These are phyloP conservation scores for Proisotoma minuta DNA, from an alignment of 2,888 invertebrate genomes.

Conservation along the genomic window DNA sequence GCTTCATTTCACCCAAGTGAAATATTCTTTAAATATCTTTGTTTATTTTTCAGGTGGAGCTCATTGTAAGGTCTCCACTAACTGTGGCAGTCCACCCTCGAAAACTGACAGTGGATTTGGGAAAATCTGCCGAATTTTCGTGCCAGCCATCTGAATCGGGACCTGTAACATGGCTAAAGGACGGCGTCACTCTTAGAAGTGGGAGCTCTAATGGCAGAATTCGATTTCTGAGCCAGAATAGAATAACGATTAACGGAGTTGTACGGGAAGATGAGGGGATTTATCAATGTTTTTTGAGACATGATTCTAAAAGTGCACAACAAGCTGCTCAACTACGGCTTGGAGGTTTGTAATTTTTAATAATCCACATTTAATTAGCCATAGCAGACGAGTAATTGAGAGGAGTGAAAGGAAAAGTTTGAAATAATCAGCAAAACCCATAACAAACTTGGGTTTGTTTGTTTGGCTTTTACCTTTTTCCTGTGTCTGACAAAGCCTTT, in stretches of 20 bases:
- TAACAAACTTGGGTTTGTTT: no score
- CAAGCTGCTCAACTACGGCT: slow-evolving; percentile 53
- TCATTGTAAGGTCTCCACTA: slow-evolving; percentile 63
- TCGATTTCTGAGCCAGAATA: slow-evolving; percentile 59
- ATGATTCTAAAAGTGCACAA: slow-evolving; percentile 60
- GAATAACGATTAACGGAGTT: slow-evolving; percentile 56
- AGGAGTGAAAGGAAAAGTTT: no score
- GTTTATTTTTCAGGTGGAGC: slow-evolving; percentile 52
- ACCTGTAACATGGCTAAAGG: slow-evolving; percentile 54
- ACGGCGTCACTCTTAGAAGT: slow-evolving; percentile 51
- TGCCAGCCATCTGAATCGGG: slow-evolving; percentile 52
- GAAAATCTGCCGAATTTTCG: slow-evolving; percentile 66
- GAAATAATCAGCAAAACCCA: no score
- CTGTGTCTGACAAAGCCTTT: no score
- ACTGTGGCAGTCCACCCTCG: slow-evolving; percentile 61
- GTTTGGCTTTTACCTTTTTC: no score
- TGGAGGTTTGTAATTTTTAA: slow-evolving; percentile 55
- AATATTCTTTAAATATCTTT: neutral
- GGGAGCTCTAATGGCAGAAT: slow-evolving; percentile 61
- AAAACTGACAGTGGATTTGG: slow-evolving; percentile 67
- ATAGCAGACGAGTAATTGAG: no score
- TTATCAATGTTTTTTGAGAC: slow-evolving; percentile 61
- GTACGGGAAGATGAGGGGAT: slow-evolving; percentile 69
- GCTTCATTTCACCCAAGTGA: slow-evolving; percentile 3
- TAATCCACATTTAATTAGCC: no score